Evolutionary conservation across 2,797 vertebrate genomes (phyloP).

Genomic region (Megaceryle alcyon): DNA sequence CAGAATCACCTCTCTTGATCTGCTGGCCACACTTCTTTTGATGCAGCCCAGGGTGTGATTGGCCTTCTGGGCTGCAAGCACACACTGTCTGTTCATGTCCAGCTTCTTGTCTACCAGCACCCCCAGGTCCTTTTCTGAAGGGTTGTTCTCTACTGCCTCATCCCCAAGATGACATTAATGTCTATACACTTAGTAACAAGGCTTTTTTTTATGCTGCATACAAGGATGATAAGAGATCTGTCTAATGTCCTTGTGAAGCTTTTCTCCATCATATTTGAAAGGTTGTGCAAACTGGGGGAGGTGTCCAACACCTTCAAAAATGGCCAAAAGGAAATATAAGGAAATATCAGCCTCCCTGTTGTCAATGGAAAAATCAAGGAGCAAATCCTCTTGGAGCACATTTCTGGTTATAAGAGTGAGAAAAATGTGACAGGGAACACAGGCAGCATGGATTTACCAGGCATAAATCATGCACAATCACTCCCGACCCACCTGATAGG

Average conservation of each 20-base stretch:
- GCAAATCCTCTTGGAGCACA: background rate
- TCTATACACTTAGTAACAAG: background rate
- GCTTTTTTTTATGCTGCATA: background rate
- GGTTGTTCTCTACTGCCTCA: too few relatives aligned
- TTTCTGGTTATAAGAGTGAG: background rate
- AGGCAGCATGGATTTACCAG: background rate
- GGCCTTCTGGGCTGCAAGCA: too few relatives aligned
- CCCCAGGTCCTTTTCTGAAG: too few relatives aligned
- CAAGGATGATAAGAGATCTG: background rate
- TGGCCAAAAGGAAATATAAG: background rate
- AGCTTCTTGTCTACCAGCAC: too few relatives aligned
- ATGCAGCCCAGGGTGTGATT: too few relatives aligned
- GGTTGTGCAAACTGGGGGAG: background rate
- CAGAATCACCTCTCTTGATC: too few relatives aligned
- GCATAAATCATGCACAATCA: background rate
- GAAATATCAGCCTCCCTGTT: background rate
- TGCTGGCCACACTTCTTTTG: too few relatives aligned
- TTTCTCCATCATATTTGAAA: background rate
- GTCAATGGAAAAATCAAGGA: background rate
- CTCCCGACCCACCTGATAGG: background rate
- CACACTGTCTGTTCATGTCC: too few relatives aligned
- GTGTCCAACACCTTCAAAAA: background rate
- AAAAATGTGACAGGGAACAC: background rate
- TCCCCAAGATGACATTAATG: background rate
- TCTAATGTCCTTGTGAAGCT: background rate